Conservation (phyloP, 2,888 invertebrate species). For the Entomobrya proxima region DNA sequence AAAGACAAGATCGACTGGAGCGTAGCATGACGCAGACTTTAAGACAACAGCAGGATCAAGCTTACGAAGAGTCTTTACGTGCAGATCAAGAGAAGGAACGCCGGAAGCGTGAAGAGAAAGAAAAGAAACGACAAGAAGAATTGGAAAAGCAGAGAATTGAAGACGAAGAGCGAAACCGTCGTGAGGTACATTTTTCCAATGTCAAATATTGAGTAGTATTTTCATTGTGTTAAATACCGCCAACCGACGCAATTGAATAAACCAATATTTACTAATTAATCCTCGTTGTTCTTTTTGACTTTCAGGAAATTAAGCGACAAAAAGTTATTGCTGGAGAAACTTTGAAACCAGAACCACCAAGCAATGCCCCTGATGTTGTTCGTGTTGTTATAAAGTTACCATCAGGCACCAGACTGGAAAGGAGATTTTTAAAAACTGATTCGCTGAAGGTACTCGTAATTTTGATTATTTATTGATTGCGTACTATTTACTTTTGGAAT, state of each 20-base stretch:
- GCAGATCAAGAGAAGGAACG: conserved; percentile 97
- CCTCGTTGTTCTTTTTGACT: neutral
- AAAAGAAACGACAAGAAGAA: conserved; percentile 79
- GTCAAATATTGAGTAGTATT: neutral
- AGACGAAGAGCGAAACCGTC: conserved; percentile 78
- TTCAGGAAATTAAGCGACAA: conserved; percentile 76
- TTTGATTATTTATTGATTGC: neutral
- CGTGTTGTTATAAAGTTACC: conserved; percentile 94
- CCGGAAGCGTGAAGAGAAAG: conserved; percentile 81
- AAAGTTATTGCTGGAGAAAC: conserved; percentile 78
- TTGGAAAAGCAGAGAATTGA: conserved; percentile 80
- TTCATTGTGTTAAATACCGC: no score
- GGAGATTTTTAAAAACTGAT: conserved; percentile 88
- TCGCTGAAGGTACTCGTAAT: conserved; percentile 84
- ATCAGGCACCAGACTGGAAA: conserved; percentile 89
- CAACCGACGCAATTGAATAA: neutral
- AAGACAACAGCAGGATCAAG: conserved; percentile 94
- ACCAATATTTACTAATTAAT: neutral
- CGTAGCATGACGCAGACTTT: conserved; percentile 90
- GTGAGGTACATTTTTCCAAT: conserved; percentile 72
- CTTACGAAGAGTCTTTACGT: conserved; percentile 91
- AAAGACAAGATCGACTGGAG: conserved; percentile 87
- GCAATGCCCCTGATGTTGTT: conserved; percentile 84
- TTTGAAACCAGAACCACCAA: conserved; percentile 84
- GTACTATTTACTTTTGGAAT: neutral